Conservation (phyloP, 1,140 invertebrate species). For the Drosophila ercepeae region DNA sequence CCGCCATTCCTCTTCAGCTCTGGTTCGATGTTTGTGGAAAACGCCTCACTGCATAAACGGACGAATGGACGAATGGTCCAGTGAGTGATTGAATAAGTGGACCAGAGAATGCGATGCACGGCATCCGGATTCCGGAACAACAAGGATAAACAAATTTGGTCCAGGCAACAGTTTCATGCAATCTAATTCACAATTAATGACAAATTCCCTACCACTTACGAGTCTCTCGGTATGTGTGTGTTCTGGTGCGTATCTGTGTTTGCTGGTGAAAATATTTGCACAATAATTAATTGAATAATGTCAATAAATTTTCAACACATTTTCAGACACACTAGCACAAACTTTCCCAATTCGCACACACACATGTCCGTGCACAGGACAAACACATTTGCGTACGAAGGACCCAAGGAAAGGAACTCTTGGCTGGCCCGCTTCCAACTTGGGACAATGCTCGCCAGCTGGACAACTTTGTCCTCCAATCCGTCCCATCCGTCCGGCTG, state of each 20-base stretch:
- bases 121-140: conserved; percentile 19
- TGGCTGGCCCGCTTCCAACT: conserved; percentile 41
- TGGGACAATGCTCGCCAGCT: conserved; percentile 66
- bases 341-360: conserved; percentile 50
- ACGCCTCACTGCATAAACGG: conserved; percentile 71
- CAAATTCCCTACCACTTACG: conserved; percentile 80
- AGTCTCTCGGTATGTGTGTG: conserved; percentile 15
- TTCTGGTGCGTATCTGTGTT: conserved; percentile 45
- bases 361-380: conserved; percentile 75
- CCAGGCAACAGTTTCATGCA: conserved; percentile 70
- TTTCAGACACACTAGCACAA: conserved; percentile 55
- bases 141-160: conserved; percentile 56
- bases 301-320: conserved; percentile 84
- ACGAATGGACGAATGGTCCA: conserved; percentile 44
- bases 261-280: conserved; percentile 80
- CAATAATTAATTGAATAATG: conserved; percentile 84
- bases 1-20: conserved; percentile 4
- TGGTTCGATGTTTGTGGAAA: conserved; percentile 46
- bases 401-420: conserved; percentile 13
- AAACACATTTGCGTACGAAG: conserved; percentile 77
- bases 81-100: conserved; percentile 31
- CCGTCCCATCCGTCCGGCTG: conserved; percentile 6
- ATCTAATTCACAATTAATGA: conserved; percentile 82
- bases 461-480: conserved; percentile 70
- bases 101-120: conserved; percentile 5